These are phyloP conservation scores for Pocota personata DNA, from an alignment of 2,888 invertebrate species.

Conservation along the genomic window DNA sequence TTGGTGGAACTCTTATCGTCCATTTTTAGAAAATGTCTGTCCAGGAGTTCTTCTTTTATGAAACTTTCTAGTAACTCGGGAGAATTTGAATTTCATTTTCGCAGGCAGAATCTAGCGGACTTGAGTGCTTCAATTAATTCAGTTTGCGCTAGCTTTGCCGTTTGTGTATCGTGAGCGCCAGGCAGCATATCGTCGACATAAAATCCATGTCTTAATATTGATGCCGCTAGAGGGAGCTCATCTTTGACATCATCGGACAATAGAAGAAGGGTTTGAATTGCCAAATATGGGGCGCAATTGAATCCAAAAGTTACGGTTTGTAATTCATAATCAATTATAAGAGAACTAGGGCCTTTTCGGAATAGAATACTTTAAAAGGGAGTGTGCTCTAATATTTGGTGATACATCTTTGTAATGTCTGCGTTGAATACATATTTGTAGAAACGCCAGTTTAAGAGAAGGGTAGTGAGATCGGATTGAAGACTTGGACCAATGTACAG, in stretches of 20 bases:
- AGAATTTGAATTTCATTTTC: too few relatives aligned
- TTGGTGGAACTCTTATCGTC: background rate
- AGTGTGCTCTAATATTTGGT: background rate
- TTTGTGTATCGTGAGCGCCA: background rate
- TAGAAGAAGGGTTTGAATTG: constrained; percentile 43
- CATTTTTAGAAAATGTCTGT: background rate
- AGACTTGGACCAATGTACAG: too few relatives aligned
- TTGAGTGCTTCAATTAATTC: too few relatives aligned
- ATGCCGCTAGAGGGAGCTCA: constrained; percentile 6
- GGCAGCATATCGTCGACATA: constrained; percentile 27
- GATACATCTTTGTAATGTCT: background rate
- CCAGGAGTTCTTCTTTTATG: background rate
- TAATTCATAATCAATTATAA: background rate
- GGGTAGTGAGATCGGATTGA: too few relatives aligned
- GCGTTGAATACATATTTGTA: too few relatives aligned
- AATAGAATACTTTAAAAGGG: background rate
- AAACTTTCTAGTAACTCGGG: background rate
- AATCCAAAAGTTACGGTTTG: constrained; percentile 57
- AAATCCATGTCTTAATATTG: constrained; percentile 2
- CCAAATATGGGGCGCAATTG: constrained; percentile 47
- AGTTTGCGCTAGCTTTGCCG: too few relatives aligned
- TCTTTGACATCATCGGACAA: constrained; percentile 24
- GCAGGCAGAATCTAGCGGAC: constrained; percentile 31
- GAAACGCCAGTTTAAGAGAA: too few relatives aligned
- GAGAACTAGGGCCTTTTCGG: background rate